Evolutionary conservation across 1,140 invertebrate species (phyloP).

Genomic region (Vanessa atalanta): DNA sequence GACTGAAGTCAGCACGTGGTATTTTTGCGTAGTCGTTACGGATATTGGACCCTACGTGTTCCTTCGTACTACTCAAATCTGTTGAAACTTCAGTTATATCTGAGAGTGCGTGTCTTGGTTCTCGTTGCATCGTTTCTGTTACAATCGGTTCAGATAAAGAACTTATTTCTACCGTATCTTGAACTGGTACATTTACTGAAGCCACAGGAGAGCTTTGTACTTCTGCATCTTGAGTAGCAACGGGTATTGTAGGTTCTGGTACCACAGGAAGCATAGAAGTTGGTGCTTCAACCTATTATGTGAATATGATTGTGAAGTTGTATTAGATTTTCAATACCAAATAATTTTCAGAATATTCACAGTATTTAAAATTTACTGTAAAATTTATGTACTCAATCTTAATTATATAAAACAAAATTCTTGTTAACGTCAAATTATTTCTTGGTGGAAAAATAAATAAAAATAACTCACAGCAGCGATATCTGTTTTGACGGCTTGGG

Average conservation of each 20-base stretch:
- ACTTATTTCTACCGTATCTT: neutral
- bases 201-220: constrained; percentile 16
- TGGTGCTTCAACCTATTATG: constrained; percentile 16
- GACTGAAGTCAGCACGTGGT: constrained; percentile 52
- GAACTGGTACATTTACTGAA: neutral
- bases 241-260: neutral
- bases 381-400: too few species aligned
- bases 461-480: constrained; percentile 40
- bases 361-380: too few species aligned
- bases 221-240: constrained; percentile 8
- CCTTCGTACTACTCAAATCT: constrained; percentile 4
- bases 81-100: constrained; percentile 29
- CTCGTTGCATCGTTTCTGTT: constrained; percentile 15
- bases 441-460: neutral
- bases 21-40: constrained; percentile 35
- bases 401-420: too few species aligned
- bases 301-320: neutral
- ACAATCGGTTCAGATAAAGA: neutral
- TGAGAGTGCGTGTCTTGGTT: constrained; percentile 10
- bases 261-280: neutral
- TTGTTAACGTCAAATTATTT: too few species aligned
- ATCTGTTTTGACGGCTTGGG: constrained; percentile 23
- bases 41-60: neutral
- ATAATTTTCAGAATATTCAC: too few species aligned
- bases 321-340: too few species aligned